These are phyloP conservation scores for Tetranychus cinnabarinus DNA, from an alignment of 1,140 invertebrate genomes.

Conservation along the genomic window DNA sequence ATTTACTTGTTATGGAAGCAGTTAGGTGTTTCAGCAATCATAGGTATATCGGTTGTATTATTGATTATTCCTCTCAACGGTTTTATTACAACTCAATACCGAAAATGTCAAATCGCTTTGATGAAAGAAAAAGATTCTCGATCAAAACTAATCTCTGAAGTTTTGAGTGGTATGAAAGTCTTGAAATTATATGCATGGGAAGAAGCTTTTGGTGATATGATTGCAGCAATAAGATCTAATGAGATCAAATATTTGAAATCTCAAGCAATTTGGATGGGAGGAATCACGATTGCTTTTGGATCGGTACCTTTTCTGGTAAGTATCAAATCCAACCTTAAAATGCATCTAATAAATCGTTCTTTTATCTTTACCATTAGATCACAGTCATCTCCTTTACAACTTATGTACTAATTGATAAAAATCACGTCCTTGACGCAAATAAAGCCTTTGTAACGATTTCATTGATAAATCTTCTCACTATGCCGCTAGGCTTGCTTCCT, in stretches of 20 bases:
- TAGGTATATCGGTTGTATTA: neutral
- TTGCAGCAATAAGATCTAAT: conserved; percentile 20
- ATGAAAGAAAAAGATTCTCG: neutral
- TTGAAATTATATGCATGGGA: neutral
- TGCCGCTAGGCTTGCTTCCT: neutral
- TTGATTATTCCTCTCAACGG: neutral
- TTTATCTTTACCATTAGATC: neutral
- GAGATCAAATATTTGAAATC: conserved; percentile 23
- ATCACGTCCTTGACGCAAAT: neutral
- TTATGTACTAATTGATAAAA: neutral
- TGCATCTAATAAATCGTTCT: neutral
- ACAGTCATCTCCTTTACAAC: neutral
- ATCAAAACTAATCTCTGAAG: neutral
- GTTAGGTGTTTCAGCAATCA: neutral
- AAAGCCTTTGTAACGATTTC: neutral
- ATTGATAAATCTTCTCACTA: neutral
- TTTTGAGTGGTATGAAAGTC: neutral
- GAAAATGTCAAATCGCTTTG: neutral
- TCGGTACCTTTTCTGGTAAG: no score
- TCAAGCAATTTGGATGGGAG: conserved; percentile 18
- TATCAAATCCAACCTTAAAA: conserved; percentile 29
- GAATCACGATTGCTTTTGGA: conserved; percentile 40
- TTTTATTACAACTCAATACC: neutral
- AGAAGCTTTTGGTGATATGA: conserved; percentile 13
- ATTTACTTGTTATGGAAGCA: conserved; percentile 8